phyloP scores from a whole-genome alignment of 2,797 vertebrate species.

The Hydrocynus forskahlii region DNA sequence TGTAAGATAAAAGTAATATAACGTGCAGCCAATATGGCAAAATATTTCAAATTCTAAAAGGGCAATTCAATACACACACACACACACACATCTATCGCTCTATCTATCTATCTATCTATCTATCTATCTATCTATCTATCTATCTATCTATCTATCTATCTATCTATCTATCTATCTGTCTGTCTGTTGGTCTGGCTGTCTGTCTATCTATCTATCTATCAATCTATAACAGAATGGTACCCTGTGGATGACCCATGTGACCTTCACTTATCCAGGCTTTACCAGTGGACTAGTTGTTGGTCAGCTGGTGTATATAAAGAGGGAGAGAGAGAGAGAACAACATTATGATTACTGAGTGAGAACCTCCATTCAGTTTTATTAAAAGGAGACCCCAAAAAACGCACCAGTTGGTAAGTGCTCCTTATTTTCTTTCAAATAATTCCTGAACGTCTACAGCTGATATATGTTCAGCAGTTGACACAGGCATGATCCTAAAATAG shows the following conservation, averaged over 20 bases:
- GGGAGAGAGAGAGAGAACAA: neutral
- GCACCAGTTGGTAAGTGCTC: neutral
- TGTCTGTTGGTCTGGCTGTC: too few species aligned
- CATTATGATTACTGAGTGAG: neutral
- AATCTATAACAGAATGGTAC: neutral
- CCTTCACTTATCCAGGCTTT: neutral
- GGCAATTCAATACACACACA: neutral
- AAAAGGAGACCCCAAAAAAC: neutral
- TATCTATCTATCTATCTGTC: too few species aligned
- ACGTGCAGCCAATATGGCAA: neutral
- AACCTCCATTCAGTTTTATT: neutral
- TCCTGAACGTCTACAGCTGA: neutral
- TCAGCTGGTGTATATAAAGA: neutral
- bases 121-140: too few species aligned
- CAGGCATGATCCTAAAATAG: neutral
- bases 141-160: too few species aligned
- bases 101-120: too few species aligned
- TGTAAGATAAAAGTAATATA: neutral
- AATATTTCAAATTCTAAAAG: neutral
- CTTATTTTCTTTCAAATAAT: neutral
- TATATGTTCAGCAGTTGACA: neutral
- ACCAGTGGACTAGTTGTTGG: neutral
- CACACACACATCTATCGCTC: too few species aligned
- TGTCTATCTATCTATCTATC: too few species aligned
- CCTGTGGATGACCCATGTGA: neutral